Conservation (phyloP, 2,797 vertebrate species). For the Leptodactylus fallax region DNA sequence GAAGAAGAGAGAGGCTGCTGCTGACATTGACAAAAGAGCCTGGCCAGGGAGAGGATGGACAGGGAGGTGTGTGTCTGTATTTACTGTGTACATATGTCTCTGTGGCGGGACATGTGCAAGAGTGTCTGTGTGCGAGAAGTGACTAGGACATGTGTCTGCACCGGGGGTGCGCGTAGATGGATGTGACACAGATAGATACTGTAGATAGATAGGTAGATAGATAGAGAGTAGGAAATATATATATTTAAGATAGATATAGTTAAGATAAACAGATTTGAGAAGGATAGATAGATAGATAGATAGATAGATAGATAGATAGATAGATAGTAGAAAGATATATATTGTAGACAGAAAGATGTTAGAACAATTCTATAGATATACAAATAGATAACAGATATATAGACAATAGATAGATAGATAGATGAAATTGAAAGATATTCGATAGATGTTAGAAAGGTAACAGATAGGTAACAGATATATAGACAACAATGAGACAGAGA, state of each 20-base stretch:
- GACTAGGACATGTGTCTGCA: background rate
- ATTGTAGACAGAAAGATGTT: no score
- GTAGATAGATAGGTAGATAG: background rate
- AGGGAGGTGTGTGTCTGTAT: constrained; percentile 58
- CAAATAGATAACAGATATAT: no score
- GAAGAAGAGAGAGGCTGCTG: constrained; percentile 20
- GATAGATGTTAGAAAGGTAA: no score
- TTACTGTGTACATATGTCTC: constrained; percentile 22
- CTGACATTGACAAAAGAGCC: constrained; percentile 63
- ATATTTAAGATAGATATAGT: background rate
- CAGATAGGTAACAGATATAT: no score
- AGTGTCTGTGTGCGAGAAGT: constrained; percentile 3
- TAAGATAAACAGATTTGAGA: no score
- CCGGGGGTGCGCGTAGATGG: background rate
- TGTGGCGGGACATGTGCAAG: constrained; percentile 23
- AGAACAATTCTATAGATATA: no score
- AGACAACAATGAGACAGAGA: no score
- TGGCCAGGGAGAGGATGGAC: constrained; percentile 48
- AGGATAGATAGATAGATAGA: no score
- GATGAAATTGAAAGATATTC: no score
- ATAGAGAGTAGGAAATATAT: background rate
- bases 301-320: no score
- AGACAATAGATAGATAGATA: no score
- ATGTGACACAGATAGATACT: background rate
- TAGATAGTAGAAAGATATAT: no score